Evolutionary conservation across 2,888 invertebrate genomes (phyloP).

Genomic region (Melinaea menophilus): DNA sequence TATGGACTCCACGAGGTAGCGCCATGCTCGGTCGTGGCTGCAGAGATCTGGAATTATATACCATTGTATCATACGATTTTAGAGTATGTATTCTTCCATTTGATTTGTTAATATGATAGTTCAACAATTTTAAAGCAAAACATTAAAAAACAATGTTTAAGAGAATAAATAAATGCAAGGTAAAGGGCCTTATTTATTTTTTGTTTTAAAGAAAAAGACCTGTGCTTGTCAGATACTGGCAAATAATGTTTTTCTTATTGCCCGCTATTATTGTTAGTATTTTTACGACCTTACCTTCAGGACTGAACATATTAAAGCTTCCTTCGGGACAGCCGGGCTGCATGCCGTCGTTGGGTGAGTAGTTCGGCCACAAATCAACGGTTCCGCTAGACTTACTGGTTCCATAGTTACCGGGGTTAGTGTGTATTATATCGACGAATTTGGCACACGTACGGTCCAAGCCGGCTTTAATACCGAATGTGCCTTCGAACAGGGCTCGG

Average conservation of each 20-base stretch:
- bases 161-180: no score
- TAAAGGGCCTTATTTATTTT: no score
- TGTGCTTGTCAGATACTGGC: no score
- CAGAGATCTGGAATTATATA: slow-evolving; percentile 65
- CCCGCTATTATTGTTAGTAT: not conserved
- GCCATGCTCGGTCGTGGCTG: slow-evolving; percentile 79
- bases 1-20: slow-evolving; percentile 75
- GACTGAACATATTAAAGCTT: slow-evolving; percentile 50
- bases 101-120: no score
- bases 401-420: slow-evolving; percentile 79
- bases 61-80: not conserved
- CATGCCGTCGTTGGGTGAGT: slow-evolving; percentile 48
- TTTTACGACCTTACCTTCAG: slow-evolving; percentile 47
- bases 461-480: slow-evolving; percentile 45
- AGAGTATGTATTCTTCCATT: no score
- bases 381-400: slow-evolving; percentile 69
- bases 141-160: no score
- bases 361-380: slow-evolving; percentile 80
- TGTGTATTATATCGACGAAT: slow-evolving; percentile 82
- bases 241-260: no score
- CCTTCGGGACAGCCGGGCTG: slow-evolving; percentile 77
- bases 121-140: no score
- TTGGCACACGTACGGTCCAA: slow-evolving; percentile 73
- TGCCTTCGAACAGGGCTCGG: slow-evolving; percentile 76
- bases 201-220: no score